Conservation (phyloP, 1,140 invertebrate species). For the Megalonaias nervosa region DNA sequence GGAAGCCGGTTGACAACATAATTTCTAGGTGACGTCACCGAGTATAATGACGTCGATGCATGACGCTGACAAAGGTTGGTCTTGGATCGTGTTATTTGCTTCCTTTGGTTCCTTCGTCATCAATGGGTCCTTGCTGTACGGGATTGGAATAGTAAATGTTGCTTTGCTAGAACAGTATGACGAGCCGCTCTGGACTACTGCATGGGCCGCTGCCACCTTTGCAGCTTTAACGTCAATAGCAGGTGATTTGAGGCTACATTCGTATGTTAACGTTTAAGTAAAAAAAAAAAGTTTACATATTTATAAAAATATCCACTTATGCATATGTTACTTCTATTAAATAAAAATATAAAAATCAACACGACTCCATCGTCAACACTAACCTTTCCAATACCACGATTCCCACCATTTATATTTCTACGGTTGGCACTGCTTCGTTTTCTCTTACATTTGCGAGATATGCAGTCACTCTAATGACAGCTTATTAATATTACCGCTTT, state of each 20-base stretch:
- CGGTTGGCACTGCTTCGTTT: background rate
- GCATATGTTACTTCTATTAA: background rate
- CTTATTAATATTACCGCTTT: too few species aligned
- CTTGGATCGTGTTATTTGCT: constrained; percentile 32
- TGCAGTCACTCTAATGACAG: too few species aligned
- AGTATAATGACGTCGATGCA: constrained; percentile 29
- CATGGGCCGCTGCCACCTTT: constrained; percentile 29
- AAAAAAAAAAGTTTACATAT: background rate
- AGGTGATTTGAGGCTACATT: constrained; percentile 6
- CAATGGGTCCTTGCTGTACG: constrained; percentile 30
- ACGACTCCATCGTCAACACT: background rate
- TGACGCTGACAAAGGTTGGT: constrained; percentile 34
- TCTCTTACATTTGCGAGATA: too few species aligned
- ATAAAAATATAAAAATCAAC: background rate
- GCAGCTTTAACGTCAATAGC: constrained; percentile 23
- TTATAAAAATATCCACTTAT: background rate
- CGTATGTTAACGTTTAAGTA: background rate
- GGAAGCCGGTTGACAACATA: background rate
- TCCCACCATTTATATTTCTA: background rate
- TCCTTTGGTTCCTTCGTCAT: constrained; percentile 34
- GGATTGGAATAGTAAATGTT: constrained; percentile 28
- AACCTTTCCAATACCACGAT: background rate
- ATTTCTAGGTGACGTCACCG: background rate
- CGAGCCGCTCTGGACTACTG: constrained; percentile 11
- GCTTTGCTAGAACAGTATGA: constrained; percentile 22